Percentiles rank a stretch among this genome's conserved stretches.
phyloP scores from a whole-genome alignment of 2,888 invertebrate species.

The Aporophyla nigra region DNA sequence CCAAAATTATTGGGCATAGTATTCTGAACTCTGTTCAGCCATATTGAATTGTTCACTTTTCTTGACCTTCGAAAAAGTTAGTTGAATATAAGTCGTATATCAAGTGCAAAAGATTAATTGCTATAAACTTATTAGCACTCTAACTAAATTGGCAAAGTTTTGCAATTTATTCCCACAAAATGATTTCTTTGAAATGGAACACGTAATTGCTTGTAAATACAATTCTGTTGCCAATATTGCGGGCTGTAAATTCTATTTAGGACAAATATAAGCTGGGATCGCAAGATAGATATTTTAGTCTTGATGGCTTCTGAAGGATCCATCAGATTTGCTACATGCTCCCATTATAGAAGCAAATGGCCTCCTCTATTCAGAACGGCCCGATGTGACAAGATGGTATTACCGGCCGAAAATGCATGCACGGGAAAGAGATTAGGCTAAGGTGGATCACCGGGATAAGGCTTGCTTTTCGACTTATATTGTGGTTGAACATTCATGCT shows the following conservation, averaged over 20 bases:
- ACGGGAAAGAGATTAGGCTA: neutral
- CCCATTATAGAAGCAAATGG: constrained; percentile 59
- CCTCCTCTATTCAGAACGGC: constrained; percentile 38
- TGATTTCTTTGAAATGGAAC: constrained; percentile 44
- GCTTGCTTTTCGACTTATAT: constrained; percentile 8
- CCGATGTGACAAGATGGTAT: constrained; percentile 42
- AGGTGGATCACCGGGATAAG: neutral
- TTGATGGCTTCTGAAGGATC: constrained; percentile 41
- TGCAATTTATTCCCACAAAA: constrained; percentile 51
- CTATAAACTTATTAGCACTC: constrained; percentile 49
- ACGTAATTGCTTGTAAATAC: constrained; percentile 25
- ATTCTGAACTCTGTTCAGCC: constrained; percentile 8
- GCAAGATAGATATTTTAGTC: constrained; percentile 16
- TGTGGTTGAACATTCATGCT: neutral
- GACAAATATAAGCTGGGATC: constrained; percentile 15
- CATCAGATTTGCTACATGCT: constrained; percentile 57
- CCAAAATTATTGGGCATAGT: neutral
- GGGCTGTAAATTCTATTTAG: neutral
- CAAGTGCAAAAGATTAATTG: constrained; percentile 58
- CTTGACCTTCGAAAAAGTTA: constrained; percentile 28
- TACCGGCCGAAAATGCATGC: constrained; percentile 23
- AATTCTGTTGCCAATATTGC: constrained; percentile 17
- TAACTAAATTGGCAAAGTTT: constrained; percentile 54
- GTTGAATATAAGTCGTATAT: constrained; percentile 34
- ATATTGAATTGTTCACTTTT: constrained; percentile 22